Conservation (phyloP, 2,113 vertebrate species). For the Corythaixoides concolor region DNA sequence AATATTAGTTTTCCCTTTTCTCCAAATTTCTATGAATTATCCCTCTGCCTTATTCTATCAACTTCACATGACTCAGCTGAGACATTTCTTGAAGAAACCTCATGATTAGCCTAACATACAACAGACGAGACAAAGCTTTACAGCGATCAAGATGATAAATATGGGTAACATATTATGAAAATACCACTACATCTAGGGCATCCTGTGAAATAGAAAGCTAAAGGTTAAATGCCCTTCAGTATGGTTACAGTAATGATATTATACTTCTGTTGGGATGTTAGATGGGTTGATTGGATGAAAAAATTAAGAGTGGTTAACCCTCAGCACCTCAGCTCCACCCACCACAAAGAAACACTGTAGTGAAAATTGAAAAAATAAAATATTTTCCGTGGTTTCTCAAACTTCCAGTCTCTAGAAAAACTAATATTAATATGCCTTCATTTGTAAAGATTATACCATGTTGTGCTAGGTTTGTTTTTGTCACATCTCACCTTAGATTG, state of each 20-base stretch:
- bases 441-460: neutral
- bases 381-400: neutral
- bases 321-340: neutral
- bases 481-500: neutral
- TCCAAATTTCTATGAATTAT: neutral
- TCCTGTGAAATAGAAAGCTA: neutral
- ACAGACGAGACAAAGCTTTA: neutral
- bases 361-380: neutral
- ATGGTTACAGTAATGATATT: neutral
- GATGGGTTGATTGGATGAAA: neutral
- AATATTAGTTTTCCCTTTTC: neutral
- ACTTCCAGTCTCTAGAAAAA: neutral
- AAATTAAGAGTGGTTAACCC: neutral
- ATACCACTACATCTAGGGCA: neutral
- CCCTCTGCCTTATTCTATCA: neutral
- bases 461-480: conserved; percentile 28
- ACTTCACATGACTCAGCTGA: neutral
- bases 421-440: neutral
- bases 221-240: neutral
- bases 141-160: neutral
- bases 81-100: neutral
- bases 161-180: neutral
- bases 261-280: neutral
- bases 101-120: neutral
- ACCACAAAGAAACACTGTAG: neutral